Evolutionary conservation across 2,113 vertebrate species (phyloP), one percentile per base, ranked within the genome.

Genomic region (Martes martes): DNA sequence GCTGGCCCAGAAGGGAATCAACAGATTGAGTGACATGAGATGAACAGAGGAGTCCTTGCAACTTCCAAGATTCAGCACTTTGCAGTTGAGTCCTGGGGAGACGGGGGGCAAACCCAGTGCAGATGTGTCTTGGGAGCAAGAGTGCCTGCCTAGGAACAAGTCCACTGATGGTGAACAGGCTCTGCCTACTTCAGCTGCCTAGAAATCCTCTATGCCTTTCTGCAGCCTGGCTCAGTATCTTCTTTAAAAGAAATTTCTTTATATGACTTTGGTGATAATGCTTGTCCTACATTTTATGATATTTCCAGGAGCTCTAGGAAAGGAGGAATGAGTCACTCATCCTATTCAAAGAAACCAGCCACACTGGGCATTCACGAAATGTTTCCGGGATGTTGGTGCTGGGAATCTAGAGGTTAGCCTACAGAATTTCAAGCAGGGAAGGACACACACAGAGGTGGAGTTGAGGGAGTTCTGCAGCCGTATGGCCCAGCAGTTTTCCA

Each of bases 291-390:
- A 95, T 61, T 94, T 94, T 52, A 82, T 65, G 71, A 33, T 47
- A 94, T 78, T 82, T 92, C 91, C 73, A 84, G 39, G 76, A 96
- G 87, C 36, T 87, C 81, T 79, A 94, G 71, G 91, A 90, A 97
- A 92, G 33, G 33, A 93, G 55, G 81, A 78, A 67, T 94, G 95
- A 95, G 91, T 97, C 94, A 94, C 52, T 91, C 95, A 81, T 90
- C 83, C 36, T 74, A 93, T 97, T 95, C 89, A 65, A 97, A 81
- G 96, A 95, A 94, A 76, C 73, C 31, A 50, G 13, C 45, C 45
- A 39, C 85, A n/a, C 47, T 91, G 82, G 71, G 74, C 89, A 90
- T 69, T 82, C 65, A 11, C 6, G 59, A 91, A 93, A 47, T 26
- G 21, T 16, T n/a, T 52, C 76, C 47, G 55, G 33, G 69, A 45